Conservation (phyloP, 2,888 invertebrate species). For the Lamellibrachia satsuma region DNA sequence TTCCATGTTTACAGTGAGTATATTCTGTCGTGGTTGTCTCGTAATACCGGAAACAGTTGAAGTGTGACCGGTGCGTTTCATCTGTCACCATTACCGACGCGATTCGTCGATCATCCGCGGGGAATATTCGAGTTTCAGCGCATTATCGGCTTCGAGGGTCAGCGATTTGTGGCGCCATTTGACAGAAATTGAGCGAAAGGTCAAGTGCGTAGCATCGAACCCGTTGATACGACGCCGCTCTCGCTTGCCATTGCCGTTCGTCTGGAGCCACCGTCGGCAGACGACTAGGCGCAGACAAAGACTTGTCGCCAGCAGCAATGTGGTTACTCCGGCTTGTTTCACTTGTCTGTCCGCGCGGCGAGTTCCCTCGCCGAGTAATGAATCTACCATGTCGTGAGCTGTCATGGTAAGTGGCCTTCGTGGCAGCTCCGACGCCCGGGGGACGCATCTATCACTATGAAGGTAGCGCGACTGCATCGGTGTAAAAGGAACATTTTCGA, state of each 20-base stretch:
- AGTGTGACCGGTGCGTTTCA: not conserved
- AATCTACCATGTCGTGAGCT: not conserved
- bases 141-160: not conserved
- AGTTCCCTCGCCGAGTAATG: not conserved
- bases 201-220: not conserved
- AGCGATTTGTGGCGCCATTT: not conserved
- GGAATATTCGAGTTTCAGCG: not conserved
- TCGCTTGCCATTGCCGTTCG: not conserved
- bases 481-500: not conserved
- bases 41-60: not conserved
- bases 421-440: not conserved
- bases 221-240: conserved; percentile 3
- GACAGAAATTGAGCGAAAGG: not conserved
- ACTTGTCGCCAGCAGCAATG: not conserved
- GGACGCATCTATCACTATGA: not conserved
- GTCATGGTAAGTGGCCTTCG: not conserved
- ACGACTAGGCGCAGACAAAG: not conserved
- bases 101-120: not conserved
- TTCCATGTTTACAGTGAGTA: not conserved
- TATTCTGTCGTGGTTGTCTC: not conserved
- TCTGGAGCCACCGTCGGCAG: not conserved
- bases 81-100: not conserved
- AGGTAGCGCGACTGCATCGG: not conserved
- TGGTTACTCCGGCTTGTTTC: not conserved
- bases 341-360: not conserved